These are phyloP conservation scores for Drosophila leonis DNA, from an alignment of 2,888 invertebrate genomes.

Conservation along the genomic window DNA sequence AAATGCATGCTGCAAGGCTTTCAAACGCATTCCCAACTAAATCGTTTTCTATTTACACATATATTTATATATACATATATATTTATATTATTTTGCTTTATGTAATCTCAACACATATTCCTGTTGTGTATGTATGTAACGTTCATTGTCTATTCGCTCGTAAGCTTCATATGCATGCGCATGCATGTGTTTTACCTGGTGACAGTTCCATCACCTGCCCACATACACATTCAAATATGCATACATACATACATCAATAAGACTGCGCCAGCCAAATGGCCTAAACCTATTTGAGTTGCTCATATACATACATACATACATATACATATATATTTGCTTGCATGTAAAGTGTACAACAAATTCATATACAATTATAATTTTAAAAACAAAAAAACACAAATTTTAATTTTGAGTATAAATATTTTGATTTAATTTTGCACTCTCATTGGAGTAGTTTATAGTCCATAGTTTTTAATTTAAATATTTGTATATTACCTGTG, in stretches of 20 bases:
- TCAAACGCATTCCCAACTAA: constrained; percentile 40
- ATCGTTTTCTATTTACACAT: constrained; percentile 2
- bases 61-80: constrained; percentile 12
- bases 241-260: constrained; percentile 10
- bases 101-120: constrained; percentile 36
- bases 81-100: constrained; percentile 26
- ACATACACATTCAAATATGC: not conserved
- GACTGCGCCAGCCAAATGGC: constrained; percentile 39
- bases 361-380: constrained; percentile 24
- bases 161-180: constrained; percentile 28
- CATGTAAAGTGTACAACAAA: constrained; percentile 35
- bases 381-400: constrained; percentile 13
- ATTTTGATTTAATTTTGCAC: constrained; percentile 39
- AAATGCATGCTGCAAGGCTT: constrained; percentile 65
- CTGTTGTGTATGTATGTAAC: constrained; percentile 10
- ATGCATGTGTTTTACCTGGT: constrained; percentile 47
- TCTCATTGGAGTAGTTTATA: too few relatives aligned
- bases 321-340: constrained; percentile 35
- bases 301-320: constrained; percentile 5
- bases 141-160: constrained; percentile 19
- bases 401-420: not conserved
- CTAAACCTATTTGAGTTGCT: constrained; percentile 4
- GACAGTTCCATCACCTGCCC: constrained; percentile 29
- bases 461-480: not conserved
- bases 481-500: constrained; percentile 16